Conservation (phyloP, 2,113 vertebrate species). For the Euleptes europaea region DNA sequence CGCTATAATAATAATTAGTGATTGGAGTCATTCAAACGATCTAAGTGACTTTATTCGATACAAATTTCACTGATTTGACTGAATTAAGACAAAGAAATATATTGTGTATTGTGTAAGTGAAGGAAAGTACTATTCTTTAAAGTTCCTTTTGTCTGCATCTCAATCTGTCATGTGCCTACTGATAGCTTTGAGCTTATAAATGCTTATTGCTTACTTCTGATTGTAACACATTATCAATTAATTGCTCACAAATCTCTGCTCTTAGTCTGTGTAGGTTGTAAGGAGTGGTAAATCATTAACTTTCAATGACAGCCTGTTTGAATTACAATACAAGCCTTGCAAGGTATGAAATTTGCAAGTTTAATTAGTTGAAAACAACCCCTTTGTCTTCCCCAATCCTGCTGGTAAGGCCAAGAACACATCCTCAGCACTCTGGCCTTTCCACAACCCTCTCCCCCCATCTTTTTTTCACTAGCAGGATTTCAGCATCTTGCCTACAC, state of each 20-base stretch:
- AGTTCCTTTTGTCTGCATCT: slow-evolving; percentile 24
- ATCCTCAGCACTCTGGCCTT: not conserved
- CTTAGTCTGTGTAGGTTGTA: slow-evolving; percentile 50
- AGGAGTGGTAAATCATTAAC: slow-evolving; percentile 67
- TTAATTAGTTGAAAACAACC: slow-evolving; percentile 50
- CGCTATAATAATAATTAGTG: slow-evolving; percentile 69
- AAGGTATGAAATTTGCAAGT: slow-evolving; percentile 60
- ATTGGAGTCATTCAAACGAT: slow-evolving; percentile 45
- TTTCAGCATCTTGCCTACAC: not conserved
- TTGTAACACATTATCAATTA: slow-evolving; percentile 71
- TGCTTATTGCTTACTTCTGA: slow-evolving; percentile 52
- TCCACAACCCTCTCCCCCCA: not conserved
- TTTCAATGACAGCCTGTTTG: slow-evolving; percentile 55
- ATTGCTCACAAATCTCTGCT: slow-evolving; percentile 57
- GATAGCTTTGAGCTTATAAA: slow-evolving; percentile 43
- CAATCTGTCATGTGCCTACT: not conserved
- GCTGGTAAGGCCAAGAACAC: not conserved
- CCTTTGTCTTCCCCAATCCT: slow-evolving; percentile 46
- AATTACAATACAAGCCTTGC: slow-evolving; percentile 52
- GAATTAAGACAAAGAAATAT: slow-evolving; percentile 26
- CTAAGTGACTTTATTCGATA: slow-evolving; percentile 58
- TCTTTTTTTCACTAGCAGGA: not conserved
- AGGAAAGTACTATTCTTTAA: slow-evolving; percentile 18
- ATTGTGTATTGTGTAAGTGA: slow-evolving; percentile 27
- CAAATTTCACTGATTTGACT: slow-evolving; percentile 65